phyloP scores from a whole-genome alignment of 30 jellyfish, hydroid and myxozoan species.

The Hydractinia echinata region DNA sequence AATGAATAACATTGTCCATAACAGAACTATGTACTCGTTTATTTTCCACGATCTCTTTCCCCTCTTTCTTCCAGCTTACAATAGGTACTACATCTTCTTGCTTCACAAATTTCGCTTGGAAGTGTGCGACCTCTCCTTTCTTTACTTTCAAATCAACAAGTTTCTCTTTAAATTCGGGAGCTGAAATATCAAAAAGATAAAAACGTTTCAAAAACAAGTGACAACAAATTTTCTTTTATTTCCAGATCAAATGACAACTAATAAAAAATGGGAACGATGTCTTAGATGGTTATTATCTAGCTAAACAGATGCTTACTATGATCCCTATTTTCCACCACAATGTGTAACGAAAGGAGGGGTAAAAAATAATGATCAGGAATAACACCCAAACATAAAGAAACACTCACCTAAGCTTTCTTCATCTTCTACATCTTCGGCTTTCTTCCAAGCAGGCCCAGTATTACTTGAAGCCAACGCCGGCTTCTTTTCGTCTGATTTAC shows the following conservation, averaged over 20 bases:
- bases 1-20: constrained; percentile 45
- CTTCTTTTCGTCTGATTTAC: constrained; percentile 43
- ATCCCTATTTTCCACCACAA: no score
- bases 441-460: constrained; percentile 93
- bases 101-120: constrained; percentile 26
- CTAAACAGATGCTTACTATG: no score
- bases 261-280: no score
- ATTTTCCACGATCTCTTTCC: constrained; percentile 46
- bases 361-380: neutral
- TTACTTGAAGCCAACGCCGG: constrained; percentile 5
- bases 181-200: neutral
- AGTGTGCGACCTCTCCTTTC: constrained; percentile 31
- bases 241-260: no score
- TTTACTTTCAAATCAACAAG: constrained; percentile 21
- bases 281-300: no score
- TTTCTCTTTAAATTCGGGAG: constrained; percentile 28
- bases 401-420: constrained; percentile 34
- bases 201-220: no score
- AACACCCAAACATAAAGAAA: neutral
- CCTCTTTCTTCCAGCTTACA: constrained; percentile 78
- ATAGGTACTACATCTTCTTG: constrained; percentile 15
- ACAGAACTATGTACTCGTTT: constrained; percentile 36
- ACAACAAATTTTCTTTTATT: no score
- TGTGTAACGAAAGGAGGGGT: neutral
- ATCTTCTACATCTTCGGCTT: constrained; percentile 73